Base-by-base conservation (phyloP, 2,113 vertebrate genomes). In the Scophthalmus maximus region DNA sequence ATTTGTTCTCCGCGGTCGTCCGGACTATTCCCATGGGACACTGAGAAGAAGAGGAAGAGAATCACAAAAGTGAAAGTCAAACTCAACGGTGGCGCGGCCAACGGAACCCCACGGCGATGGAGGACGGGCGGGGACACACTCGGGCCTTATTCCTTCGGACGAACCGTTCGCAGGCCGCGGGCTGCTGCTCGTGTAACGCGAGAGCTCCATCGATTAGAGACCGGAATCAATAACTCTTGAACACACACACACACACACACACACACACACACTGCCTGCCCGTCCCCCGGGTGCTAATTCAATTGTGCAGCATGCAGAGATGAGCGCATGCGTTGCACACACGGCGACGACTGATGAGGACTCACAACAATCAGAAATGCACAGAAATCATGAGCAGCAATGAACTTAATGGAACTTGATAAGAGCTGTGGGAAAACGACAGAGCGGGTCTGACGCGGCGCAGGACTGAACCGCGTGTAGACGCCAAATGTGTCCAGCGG, bases 211-310 rank as follows among this genome's bases (percentile, higher is more conserved):
- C 36, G 72, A 87, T 81, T 65, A 76, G 67, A 50, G 69, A 36
- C 52, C 8, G 1, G 9, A 62, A 89, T 89, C 89, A 89, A 88
- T 91, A 82, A 8, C 51, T 65, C 59, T 44, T n/a, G n/a, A n/a
- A 4, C 23, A 52, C 8, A 7, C 25, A 8, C 50, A 52, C 50
- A 27, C 22, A 26, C 22, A 15, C 3, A 51, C 10, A 12, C 46
- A 49, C 46, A 49, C 10, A 49, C 2, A 49, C 2, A 49, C 20
- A 47, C n/a, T 4, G n/a, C n/a, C n/a, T n/a, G n/a, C n/a, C n/a
- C n/a, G 40, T 42, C 2, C 30, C 30, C 30, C 30, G 30, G n/a
- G n/a, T 8, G 30, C 30, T 9, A 38, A 38, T 9, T 11, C 44
- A 46, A 20, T 42, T n/a, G n/a, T n/a, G n/a, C n/a, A n/a, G n/a